A percentile compares a stretch with the other conserved stretches of the same genome.
Conservation (phyloP, 53 echinoderm and acorn worm genomes). For the Apostichopus leukothele region DNA sequence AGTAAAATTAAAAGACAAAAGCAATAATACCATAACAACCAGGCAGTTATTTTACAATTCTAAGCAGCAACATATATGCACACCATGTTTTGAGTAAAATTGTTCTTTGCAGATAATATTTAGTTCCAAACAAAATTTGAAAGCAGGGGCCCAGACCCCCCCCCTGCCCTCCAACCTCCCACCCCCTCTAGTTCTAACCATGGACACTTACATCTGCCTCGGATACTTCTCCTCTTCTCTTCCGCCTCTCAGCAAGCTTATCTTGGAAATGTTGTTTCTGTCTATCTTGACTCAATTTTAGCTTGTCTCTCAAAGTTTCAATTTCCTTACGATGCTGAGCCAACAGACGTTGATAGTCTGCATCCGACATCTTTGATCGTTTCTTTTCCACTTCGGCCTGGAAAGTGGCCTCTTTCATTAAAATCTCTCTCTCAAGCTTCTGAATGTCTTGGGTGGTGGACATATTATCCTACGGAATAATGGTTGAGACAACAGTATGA, state of each 20-base stretch:
- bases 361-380: constrained; percentile 64
- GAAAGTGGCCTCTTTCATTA: constrained; percentile 54
- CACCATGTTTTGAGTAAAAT: no score
- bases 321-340: constrained; percentile 76
- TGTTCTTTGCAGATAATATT: no score
- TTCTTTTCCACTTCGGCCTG: constrained; percentile 59
- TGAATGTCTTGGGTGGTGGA: background rate
- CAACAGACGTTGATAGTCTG: constrained; percentile 76
- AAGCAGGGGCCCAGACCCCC: no score
- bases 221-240: constrained; percentile 39
- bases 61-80: no score
- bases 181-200: no score
- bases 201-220: constrained; percentile 6
- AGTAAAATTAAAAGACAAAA: no score
- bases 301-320: constrained; percentile 54
- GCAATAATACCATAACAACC: no score
- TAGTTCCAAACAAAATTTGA: no score
- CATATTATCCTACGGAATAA: background rate
- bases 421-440: constrained; percentile 45
- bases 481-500: no score
- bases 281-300: constrained; percentile 43
- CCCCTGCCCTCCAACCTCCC: no score
- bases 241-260: constrained; percentile 79
- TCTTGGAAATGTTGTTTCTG: constrained; percentile 74
- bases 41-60: no score